phyloP scores from a whole-genome alignment of 2,888 invertebrate species.

The Andrena bucephala region DNA sequence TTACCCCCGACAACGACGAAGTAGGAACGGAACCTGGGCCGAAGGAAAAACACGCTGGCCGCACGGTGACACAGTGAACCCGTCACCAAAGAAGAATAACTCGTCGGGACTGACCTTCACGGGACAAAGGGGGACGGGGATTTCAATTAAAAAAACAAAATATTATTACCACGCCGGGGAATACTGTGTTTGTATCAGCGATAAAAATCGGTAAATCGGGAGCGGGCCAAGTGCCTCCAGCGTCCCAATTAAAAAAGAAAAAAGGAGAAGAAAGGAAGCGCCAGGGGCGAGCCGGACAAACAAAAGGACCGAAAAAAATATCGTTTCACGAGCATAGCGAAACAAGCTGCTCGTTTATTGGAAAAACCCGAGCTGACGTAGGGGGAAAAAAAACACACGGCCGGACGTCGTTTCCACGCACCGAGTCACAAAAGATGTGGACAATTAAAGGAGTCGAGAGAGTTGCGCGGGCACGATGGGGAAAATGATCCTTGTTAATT shows the following conservation, averaged over 20 bases:
- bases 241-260: neutral
- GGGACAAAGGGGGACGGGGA: neutral
- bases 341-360: conserved; percentile 56
- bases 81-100: conserved; percentile 8
- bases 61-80: neutral
- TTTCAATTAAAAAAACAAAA: conserved; percentile 35
- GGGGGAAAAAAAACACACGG: neutral
- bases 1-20: neutral
- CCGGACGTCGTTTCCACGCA: conserved; percentile 31
- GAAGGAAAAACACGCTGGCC: neutral
- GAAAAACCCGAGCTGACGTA: conserved; percentile 33
- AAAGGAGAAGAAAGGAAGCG: conserved; percentile 3
- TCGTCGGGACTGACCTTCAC: neutral
- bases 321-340: conserved; percentile 35
- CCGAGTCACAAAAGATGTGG: conserved; percentile 22
- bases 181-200: conserved; percentile 20
- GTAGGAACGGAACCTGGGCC: neutral
- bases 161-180: conserved; percentile 23
- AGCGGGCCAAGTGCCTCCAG: conserved; percentile 22
- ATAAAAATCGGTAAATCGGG: conserved; percentile 32
- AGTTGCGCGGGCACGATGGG: neutral
- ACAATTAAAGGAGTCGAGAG: conserved; percentile 39
- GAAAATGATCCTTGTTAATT: conserved; percentile 1
- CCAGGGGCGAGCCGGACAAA: neutral
- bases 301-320: conserved; percentile 25